Base-by-base conservation (phyloP, 2,888 invertebrate species). In the Pilophorus perplexus region DNA sequence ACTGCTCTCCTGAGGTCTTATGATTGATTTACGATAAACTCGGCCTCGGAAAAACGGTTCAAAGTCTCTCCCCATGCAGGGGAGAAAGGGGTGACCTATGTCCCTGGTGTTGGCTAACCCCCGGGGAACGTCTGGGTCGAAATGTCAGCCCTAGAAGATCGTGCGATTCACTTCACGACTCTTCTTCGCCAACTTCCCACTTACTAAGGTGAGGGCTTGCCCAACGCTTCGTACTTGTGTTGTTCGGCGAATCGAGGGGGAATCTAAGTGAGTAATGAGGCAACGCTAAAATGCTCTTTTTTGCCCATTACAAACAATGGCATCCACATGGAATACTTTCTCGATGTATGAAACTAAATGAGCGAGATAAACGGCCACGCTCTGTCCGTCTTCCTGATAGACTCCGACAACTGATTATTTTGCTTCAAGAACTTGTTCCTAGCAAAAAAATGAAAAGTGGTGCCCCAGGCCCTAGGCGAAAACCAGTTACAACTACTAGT, bases 161-260 rank as follows among this genome's bases (percentile, higher is more conserved):
- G 62, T 62, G 62, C 62, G 62, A 62, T 62, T 62, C 62, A 62
- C 62, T 62, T 62, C 62, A 62, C 62, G 62, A 62, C 44, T 62
- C 62, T 48, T 62, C 62, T 62, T 62, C 62, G 62, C 46, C 62
- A 20, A 62, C 62, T 62, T 62, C 62, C 62, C 62, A 62, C 62
- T 62, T 62, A 62, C 46, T 23, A 28, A 33, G 52, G 27, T 27
- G 40, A 23, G 59, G 16, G 37, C 62, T 62, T 62, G 62, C 62
- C 28, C 62, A 62, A 62, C 62, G 22, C 12, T 28, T 16, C 33
- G 6, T 33, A 12, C 6, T n/a, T n/a, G 12, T 33, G 33, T 33
- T 33, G 33, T n/a, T n/a, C 6, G 33, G 33, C 12, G 33, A 8
- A 33, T 33, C 33, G 33, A 33, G 12, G 12, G 33, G 33, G 33